phyloP scores from a whole-genome alignment of 2,888 invertebrate genomes.

The Tachina grossa region DNA sequence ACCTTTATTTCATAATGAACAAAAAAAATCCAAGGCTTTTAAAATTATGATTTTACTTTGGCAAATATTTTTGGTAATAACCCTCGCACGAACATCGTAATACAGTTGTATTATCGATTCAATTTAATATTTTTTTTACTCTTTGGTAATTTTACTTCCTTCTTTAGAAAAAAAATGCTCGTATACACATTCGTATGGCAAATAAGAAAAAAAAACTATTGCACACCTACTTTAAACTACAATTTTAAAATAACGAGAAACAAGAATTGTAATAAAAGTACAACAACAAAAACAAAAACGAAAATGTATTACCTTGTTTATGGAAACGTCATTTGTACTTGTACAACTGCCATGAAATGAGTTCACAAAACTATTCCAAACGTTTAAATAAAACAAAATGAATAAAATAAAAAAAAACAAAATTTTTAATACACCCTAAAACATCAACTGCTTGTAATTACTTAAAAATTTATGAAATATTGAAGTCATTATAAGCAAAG shows the following conservation, averaged over 20 bases:
- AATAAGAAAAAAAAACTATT: conserved; percentile 1
- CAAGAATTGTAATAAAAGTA: conserved; percentile 36
- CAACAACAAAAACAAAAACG: not conserved
- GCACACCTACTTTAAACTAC: conserved; percentile 55
- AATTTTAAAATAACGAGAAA: conserved; percentile 45
- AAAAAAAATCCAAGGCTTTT: not conserved
- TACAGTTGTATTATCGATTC: conserved; percentile 62
- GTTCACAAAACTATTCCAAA: conserved; percentile 44
- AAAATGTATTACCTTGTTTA: conserved; percentile 38
- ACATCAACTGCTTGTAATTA: not conserved
- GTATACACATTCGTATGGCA: not conserved
- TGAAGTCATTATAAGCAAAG: not conserved
- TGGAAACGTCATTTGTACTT: conserved; percentile 61
- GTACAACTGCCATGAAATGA: conserved; percentile 21
- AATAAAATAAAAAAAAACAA: conserved; percentile 24
- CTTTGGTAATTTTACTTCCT: conserved; percentile 64
- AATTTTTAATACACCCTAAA: conserved; percentile 14
- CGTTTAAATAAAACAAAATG: conserved; percentile 23
- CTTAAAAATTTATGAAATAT: not conserved
- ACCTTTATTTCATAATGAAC: too few species aligned
- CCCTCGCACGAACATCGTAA: conserved; percentile 7
- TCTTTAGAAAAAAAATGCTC: conserved; percentile 38
- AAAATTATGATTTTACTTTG: not conserved
- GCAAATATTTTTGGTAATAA: not conserved
- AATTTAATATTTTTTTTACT: conserved; percentile 51